These are phyloP conservation scores for Trogon melanurus DNA, from an alignment of 2,113 vertebrate genomes.

Conservation along the genomic window DNA sequence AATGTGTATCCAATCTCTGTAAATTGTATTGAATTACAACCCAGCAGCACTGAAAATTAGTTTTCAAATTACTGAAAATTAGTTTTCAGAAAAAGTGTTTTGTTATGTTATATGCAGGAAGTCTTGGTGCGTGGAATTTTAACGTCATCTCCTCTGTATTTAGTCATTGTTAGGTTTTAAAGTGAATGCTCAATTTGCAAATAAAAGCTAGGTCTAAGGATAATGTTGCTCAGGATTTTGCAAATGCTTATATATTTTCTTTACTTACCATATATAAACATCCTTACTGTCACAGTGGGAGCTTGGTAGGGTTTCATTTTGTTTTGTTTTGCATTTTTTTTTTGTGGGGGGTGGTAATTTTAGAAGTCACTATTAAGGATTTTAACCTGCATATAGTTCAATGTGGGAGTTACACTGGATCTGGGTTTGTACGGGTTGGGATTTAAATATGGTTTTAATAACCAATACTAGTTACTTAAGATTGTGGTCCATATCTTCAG, in stretches of 20 bases:
- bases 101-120: neutral
- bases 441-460: neutral
- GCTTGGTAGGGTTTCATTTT: neutral
- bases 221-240: neutral
- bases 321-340: neutral
- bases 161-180: neutral
- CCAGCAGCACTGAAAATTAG: neutral
- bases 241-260: neutral
- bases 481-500: neutral
- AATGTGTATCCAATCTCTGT: neutral
- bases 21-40: neutral
- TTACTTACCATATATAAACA: neutral
- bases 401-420: neutral
- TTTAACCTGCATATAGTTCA: neutral
- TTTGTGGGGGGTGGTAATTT: neutral
- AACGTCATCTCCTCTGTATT: neutral
- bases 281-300: neutral
- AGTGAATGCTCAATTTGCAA: neutral
- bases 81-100: neutral
- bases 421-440: neutral
- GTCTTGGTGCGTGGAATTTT: neutral
- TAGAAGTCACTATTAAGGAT: neutral
- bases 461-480: neutral
- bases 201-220: conserved; percentile 34
- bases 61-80: neutral